Evolutionary conservation across 2,797 vertebrate genomes (phyloP).

Genomic region (Mus caroli): DNA sequence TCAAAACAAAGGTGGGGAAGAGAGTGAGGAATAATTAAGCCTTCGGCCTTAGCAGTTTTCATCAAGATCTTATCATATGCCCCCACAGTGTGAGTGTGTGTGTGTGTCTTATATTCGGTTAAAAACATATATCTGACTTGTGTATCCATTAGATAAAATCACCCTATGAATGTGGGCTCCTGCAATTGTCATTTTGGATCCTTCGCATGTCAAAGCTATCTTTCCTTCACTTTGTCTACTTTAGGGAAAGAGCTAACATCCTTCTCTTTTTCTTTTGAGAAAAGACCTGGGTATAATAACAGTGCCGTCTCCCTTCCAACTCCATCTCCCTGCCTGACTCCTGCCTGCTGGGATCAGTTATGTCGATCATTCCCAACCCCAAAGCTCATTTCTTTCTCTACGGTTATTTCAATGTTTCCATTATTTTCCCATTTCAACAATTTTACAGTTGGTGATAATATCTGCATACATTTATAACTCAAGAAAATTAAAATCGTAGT

Average conservation of each 20-base stretch:
- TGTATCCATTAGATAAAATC: not conserved
- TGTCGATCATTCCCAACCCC: too few species aligned
- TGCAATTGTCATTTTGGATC: not conserved
- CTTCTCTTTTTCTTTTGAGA: not conserved
- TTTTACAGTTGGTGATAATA: constrained; percentile 23
- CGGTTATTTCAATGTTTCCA: not conserved
- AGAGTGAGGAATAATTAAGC: not conserved
- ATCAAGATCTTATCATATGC: not conserved
- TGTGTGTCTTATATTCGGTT: not conserved
- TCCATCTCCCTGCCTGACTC: not conserved
- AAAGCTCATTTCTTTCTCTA: not conserved
- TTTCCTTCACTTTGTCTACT: constrained; percentile 22
- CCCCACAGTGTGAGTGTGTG: not conserved
- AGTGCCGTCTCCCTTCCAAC: not conserved
- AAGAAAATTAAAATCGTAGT: constrained; percentile 38
- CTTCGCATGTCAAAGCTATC: constrained; percentile 4
- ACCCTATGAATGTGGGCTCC: not conserved
- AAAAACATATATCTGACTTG: not conserved
- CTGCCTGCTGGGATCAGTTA: not conserved
- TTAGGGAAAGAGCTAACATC: not conserved
- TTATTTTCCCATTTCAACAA: constrained; percentile 34
- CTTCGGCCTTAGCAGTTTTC: constrained; percentile 15
- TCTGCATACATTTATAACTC: not conserved
- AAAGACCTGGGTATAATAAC: too few species aligned
- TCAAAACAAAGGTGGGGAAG: not conserved